Conservation (phyloP, 2,888 invertebrate genomes). For the Torymus texanus region DNA sequence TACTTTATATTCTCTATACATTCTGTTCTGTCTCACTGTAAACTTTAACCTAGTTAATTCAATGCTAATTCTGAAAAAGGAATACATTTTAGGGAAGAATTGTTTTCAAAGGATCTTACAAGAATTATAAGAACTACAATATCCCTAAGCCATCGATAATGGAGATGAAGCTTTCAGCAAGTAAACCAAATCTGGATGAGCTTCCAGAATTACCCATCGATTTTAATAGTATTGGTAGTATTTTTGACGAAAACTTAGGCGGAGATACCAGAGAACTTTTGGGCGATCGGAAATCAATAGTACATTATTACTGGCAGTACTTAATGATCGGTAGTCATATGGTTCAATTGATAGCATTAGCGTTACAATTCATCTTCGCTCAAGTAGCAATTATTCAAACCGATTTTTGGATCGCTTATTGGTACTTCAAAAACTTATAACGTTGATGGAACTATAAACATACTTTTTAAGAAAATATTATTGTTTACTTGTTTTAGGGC, state of each 20-base stretch:
- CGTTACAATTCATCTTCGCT: slow-evolving; percentile 79
- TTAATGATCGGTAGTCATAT: slow-evolving; percentile 82
- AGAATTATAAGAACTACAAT: too few relatives aligned
- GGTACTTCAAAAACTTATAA: slow-evolving; percentile 76
- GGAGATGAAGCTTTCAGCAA: too few relatives aligned
- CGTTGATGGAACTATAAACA: neutral
- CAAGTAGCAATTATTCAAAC: slow-evolving; percentile 83
- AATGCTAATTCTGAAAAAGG: neutral
- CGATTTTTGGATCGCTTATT: slow-evolving; percentile 87
- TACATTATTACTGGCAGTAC: slow-evolving; percentile 81
- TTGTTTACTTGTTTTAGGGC: neutral
- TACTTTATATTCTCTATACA: slow-evolving; percentile 76
- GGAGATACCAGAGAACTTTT: too few relatives aligned
- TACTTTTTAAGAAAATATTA: neutral
- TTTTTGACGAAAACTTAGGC: too few relatives aligned
- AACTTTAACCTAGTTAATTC: neutral
- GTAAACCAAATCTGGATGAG: too few relatives aligned
- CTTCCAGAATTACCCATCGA: too few relatives aligned
- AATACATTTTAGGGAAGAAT: too few relatives aligned
- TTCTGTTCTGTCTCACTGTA: neutral
- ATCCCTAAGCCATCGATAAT: too few relatives aligned
- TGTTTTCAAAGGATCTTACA: too few relatives aligned
- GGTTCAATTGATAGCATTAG: slow-evolving; percentile 76
- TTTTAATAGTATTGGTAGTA: too few relatives aligned
- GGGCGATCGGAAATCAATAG: neutral